Percentiles rank a stretch among this genome's conserved stretches.
These are phyloP conservation scores for Leptoclinus maculatus DNA, from an alignment of 2,797 vertebrate genomes.

Conservation along the genomic window DNA sequence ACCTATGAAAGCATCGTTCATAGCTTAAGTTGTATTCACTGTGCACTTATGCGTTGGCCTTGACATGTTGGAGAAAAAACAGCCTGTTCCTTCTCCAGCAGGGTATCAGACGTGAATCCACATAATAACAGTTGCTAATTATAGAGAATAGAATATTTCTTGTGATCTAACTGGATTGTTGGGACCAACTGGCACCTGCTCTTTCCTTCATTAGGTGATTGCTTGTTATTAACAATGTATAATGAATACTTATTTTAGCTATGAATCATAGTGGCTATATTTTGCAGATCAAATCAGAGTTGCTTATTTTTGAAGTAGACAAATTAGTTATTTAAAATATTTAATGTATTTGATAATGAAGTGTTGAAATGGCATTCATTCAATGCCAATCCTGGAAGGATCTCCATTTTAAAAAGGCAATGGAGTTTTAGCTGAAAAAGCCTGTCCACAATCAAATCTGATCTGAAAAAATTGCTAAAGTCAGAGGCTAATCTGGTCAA, in stretches of 20 bases:
- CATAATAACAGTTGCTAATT: background rate
- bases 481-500: slow-evolving; percentile 3
- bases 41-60: background rate
- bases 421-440: background rate
- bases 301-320: slow-evolving; percentile 19
- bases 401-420: background rate
- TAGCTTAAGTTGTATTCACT: background rate
- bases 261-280: background rate
- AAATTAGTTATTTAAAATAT: slow-evolving; percentile 1
- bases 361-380: background rate
- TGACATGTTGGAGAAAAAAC: slow-evolving; percentile 4
- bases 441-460: background rate
- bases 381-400: background rate
- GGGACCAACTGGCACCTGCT: background rate
- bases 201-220: background rate
- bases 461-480: slow-evolving; percentile 6
- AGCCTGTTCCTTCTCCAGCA: background rate
- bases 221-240: background rate
- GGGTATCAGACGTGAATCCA: background rate
- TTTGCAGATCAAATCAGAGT: slow-evolving; percentile 6
- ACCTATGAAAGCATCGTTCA: background rate
- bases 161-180: background rate
- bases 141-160: background rate
- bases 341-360: slow-evolving; percentile 4
- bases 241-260: slow-evolving; percentile 28